Percentiles rank a stretch among this genome's conserved stretches.
Conservation (phyloP, 2,113 vertebrate species). For the Pogonocichla stellata region DNA sequence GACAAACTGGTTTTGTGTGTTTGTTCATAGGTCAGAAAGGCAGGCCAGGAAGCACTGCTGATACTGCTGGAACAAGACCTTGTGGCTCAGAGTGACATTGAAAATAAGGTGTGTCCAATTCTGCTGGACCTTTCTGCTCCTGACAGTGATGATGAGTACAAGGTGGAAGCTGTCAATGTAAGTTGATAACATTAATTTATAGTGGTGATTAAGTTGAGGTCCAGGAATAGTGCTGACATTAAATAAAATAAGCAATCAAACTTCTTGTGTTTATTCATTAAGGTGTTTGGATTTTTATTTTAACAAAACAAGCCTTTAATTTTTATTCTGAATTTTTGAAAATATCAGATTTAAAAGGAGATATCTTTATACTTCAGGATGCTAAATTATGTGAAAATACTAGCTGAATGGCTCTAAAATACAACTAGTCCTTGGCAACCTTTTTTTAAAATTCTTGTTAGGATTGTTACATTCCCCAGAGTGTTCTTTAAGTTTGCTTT, state of each 20-base stretch:
- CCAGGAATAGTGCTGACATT: background rate
- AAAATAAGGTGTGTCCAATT: conserved; percentile 87
- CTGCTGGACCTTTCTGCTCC: conserved; percentile 85
- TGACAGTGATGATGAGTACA: conserved; percentile 85
- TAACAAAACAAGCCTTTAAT: background rate
- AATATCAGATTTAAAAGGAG: background rate
- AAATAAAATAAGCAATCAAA: background rate
- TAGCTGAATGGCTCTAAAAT: background rate
- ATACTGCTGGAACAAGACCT: conserved; percentile 89
- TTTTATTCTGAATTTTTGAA: background rate
- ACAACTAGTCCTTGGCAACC: background rate
- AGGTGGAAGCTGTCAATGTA: conserved; percentile 87
- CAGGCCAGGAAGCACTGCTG: conserved; percentile 87
- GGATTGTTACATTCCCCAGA: background rate
- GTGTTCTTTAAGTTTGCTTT: background rate
- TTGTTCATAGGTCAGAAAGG: conserved; percentile 85
- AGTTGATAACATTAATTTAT: conserved; percentile 23
- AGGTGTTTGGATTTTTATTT: background rate
- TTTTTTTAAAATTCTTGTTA: background rate
- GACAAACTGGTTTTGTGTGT: background rate
- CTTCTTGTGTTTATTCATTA: background rate
- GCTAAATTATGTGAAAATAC: background rate
- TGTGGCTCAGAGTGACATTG: conserved; percentile 84
- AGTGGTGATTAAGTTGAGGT: background rate
- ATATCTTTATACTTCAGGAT: background rate